Base-by-base conservation (phyloP, 1,140 invertebrate genomes). In the Nebria ingens region DNA sequence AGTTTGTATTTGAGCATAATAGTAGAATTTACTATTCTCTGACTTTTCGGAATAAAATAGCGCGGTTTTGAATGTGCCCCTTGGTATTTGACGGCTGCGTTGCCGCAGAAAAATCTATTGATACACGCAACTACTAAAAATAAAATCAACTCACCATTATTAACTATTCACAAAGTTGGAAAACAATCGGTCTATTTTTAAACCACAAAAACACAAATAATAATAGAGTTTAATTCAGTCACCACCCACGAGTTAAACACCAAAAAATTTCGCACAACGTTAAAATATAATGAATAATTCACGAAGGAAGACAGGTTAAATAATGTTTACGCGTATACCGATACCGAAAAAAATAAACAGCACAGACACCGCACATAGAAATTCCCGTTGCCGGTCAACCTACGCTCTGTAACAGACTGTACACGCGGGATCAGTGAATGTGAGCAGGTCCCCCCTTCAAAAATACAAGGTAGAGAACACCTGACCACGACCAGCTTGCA, bases 231-330 rank as follows among this genome's bases (percentile, higher is more conserved):
- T n/a, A n/a, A n/a, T n/a, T n/a, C 17, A 12, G 15, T 34, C 3
- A 45, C n/a, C 40, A 45, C 40, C 40, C 40, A 45, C 40, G 17
- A 45, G 6, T 45, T 45, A 4, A 6, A n/a, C 4, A 17, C 9
- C 40, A 17, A 17, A 45, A 45, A 45, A 12, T 45, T 17, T 9
- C 40, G 17, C 40, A 45, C 40, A 45, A 45, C 15, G n/a, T n/a
- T n/a, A n/a, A n/a, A n/a, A 45, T 17, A 45, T n/a, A 34, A 34
- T 45, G 40, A 45, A 45, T 45, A 45, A 45, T 45, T 45, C 40
- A 45, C 9, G 4, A 4, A 12, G 17, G 9, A 11, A 45, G 25
- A 17, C 17, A 6, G 40, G n/a, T n/a, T n/a, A n/a, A n/a, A n/a
- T n/a, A n/a, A n/a, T n/a, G n/a, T 45, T 45, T 17, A 45, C 40